A percentile compares a stretch with the other conserved stretches of the same genome.
Evolutionary conservation across 2,888 invertebrate species (phyloP).

Genomic region (Eilema depressum): DNA sequence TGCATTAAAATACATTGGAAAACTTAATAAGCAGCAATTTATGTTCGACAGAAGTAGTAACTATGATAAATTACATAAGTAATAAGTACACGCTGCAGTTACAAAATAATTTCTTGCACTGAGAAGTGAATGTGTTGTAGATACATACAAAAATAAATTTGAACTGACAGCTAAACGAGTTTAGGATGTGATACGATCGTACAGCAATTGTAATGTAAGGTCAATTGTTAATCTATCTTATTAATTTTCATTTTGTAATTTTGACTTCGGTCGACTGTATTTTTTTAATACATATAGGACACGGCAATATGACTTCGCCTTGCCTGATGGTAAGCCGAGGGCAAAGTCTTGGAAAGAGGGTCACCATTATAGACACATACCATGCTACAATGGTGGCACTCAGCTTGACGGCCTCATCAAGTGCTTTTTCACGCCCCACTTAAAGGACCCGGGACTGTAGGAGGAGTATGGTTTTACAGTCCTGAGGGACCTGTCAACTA

Average conservation of each 20-base stretch:
- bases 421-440: too few relatives aligned
- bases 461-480: too few relatives aligned
- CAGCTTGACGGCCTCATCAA: too few relatives aligned
- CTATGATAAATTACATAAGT: slow-evolving; percentile 19
- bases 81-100: slow-evolving; percentile 12
- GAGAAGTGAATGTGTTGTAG: slow-evolving; percentile 45
- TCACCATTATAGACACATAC: too few relatives aligned
- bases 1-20: not conserved
- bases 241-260: not conserved
- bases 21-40: not conserved
- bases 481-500: not conserved
- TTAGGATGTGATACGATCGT: slow-evolving; percentile 29
- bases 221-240: slow-evolving; percentile 33
- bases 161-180: slow-evolving; percentile 33
- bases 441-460: too few relatives aligned
- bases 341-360: too few relatives aligned
- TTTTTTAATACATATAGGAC: too few relatives aligned
- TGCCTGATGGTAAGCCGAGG: too few relatives aligned
- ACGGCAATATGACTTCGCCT: too few relatives aligned
- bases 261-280: not conserved
- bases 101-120: slow-evolving; percentile 29
- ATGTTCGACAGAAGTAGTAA: not conserved
- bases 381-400: too few relatives aligned
- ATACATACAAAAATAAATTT: slow-evolving; percentile 33
- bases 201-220: slow-evolving; percentile 33